A percentile compares a stretch with the other conserved stretches of the same genome.
phyloP scores from a whole-genome alignment of 2,797 vertebrate genomes.

The Discoglossus pictus region DNA sequence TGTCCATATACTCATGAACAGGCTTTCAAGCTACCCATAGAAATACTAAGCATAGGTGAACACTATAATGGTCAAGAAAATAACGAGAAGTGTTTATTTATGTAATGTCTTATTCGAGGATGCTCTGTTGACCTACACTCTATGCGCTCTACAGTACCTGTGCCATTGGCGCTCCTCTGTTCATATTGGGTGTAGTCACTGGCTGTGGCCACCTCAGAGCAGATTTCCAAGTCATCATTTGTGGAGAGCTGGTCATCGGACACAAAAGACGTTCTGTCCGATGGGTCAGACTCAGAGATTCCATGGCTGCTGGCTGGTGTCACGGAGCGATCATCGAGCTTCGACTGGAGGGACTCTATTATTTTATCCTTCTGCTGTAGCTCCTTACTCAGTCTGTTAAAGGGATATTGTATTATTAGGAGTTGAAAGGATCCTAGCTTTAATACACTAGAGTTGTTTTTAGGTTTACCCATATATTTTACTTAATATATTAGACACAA shows the following conservation, averaged over 20 bases:
- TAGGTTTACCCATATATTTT: no score
- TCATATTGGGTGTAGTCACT: conserved; percentile 73
- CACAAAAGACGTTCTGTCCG: conserved; percentile 81
- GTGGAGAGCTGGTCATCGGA: conserved; percentile 73
- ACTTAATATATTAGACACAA: no score
- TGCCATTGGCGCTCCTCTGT: background rate
- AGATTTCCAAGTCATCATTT: conserved; percentile 76
- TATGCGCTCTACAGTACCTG: conserved; percentile 25
- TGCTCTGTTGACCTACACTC: no score
- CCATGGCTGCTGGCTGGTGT: conserved; percentile 77
- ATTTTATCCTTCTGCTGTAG: conserved; percentile 88
- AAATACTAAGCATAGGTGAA: no score
- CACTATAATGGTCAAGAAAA: no score
- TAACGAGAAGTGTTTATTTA: no score
- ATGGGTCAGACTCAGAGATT: conserved; percentile 76
- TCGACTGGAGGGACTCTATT: conserved; percentile 81
- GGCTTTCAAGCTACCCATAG: no score
- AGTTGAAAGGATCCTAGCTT: no score
- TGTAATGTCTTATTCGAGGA: no score
- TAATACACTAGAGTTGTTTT: no score
- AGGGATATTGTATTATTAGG: no score
- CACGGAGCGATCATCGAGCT: conserved; percentile 75
- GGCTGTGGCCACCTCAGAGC: conserved; percentile 75
- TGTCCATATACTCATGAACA: no score
- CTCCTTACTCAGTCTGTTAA: conserved; percentile 80